Conservation (phyloP, 1,140 invertebrate genomes). For the Alviniconcha marisindica region DNA sequence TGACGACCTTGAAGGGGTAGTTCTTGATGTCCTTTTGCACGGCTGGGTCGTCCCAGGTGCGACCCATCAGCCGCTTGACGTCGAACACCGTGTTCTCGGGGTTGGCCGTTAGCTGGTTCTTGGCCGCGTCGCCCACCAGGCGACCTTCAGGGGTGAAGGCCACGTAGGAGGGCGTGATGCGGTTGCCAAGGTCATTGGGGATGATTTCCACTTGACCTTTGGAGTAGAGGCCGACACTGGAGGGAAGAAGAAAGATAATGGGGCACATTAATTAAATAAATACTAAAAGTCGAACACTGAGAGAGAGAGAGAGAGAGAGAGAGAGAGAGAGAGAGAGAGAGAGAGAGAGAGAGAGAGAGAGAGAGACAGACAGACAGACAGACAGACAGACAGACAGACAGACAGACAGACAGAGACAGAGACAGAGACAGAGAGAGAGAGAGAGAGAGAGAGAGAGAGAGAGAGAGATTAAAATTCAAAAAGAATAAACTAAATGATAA, state of each 20-base stretch:
- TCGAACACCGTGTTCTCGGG: slow-evolving; percentile 98
- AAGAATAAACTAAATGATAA: no score
- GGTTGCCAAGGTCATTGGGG: slow-evolving; percentile 98
- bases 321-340: background rate
- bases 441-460: no score
- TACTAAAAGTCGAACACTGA: no score
- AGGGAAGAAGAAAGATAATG: slow-evolving; percentile 48
- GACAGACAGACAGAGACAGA: no score
- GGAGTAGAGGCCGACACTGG: slow-evolving; percentile 97
- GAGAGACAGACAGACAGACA: slow-evolving; percentile 8
- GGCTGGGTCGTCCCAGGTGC: slow-evolving; percentile 91
- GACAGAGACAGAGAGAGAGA: no score
- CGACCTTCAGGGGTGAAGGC: slow-evolving; percentile 97
- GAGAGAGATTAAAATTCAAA: no score
- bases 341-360: slow-evolving; percentile 13
- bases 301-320: background rate
- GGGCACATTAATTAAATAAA: no score
- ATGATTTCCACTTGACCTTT: slow-evolving; percentile 99
- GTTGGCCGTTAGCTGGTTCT: slow-evolving; percentile 98
- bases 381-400: no score
- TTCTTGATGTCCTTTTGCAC: slow-evolving; percentile 96
- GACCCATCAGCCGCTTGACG: slow-evolving; percentile 96
- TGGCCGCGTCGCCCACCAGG: slow-evolving; percentile 97
- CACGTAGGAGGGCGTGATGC: slow-evolving; percentile 98
- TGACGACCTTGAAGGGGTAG: slow-evolving; percentile 93